These are phyloP conservation scores for Scelioninae gen. 1 DNA, from an alignment of 2,888 invertebrate genomes.

Conservation along the genomic window DNA sequence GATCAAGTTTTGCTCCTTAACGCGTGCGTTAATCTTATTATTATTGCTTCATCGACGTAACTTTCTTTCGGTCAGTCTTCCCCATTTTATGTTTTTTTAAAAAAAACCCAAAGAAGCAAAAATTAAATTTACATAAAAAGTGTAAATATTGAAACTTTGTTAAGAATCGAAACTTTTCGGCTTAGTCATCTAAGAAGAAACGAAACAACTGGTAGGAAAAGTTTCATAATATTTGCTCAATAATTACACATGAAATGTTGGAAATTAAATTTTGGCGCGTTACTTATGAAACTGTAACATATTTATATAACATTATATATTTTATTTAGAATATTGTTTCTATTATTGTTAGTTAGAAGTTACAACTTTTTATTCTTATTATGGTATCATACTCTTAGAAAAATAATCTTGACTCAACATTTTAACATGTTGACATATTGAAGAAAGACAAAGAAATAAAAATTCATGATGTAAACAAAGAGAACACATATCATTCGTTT, in stretches of 20 bases:
- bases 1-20: slow-evolving; percentile 51
- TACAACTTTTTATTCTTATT: too few species aligned
- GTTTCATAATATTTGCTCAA: slow-evolving; percentile 12
- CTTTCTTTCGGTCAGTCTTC: slow-evolving; percentile 37
- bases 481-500: too few species aligned
- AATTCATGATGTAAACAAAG: too few species aligned
- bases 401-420: too few species aligned
- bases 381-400: too few species aligned
- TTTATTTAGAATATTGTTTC: too few species aligned
- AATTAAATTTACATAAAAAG: not conserved
- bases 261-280: too few species aligned
- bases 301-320: too few species aligned
- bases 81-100: not conserved
- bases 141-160: not conserved
- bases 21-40: slow-evolving; percentile 41
- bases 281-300: too few species aligned
- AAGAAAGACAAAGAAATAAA: too few species aligned
- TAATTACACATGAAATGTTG: not conserved
- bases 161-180: not conserved
- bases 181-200: slow-evolving; percentile 9
- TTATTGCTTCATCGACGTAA: slow-evolving; percentile 48
- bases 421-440: too few species aligned
- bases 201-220: not conserved
- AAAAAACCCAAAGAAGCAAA: not conserved
- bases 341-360: too few species aligned